A percentile compares a stretch with the other conserved stretches of the same genome.
Conservation (phyloP, 2,113 vertebrate genomes). For the Orycteropus afer region DNA sequence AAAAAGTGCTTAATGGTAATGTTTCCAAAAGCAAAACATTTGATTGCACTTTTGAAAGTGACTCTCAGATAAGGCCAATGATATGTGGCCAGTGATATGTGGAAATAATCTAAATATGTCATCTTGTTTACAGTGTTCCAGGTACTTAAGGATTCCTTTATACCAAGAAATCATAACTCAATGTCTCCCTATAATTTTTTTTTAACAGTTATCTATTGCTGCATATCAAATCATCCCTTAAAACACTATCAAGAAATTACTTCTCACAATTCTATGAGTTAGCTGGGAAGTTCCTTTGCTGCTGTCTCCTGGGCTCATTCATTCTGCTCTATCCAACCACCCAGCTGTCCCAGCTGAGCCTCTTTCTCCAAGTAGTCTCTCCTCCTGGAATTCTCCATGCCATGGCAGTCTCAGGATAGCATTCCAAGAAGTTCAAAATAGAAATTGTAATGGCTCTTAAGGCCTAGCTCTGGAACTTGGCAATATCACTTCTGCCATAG, state of each 20-base stretch:
- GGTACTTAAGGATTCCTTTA: not conserved
- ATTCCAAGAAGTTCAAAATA: not conserved
- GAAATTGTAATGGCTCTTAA: not conserved
- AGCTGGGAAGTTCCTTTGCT: not conserved
- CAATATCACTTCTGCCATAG: not conserved
- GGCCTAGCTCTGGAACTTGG: not conserved
- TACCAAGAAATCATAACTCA: not conserved
- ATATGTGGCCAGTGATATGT: not conserved
- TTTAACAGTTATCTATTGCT: not conserved
- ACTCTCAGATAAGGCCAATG: slow-evolving; percentile 42
- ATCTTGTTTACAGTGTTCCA: not conserved
- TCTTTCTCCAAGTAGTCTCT: not conserved
- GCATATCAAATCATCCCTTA: not conserved
- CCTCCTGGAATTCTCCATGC: not conserved
- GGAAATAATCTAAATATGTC: slow-evolving; percentile 14
- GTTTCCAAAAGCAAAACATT: slow-evolving; percentile 56
- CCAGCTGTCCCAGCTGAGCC: not conserved
- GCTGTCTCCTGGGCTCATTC: not conserved
- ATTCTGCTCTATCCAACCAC: not conserved
- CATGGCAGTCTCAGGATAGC: rapidly evolving
- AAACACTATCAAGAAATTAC: not conserved
- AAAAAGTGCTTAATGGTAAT: slow-evolving; percentile 42
- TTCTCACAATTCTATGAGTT: not conserved
- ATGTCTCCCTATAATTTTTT: not conserved
- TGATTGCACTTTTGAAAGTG: slow-evolving; percentile 48